A percentile compares a stretch with the other conserved stretches of the same genome.
Evolutionary conservation across 2,797 vertebrate species (phyloP).

Genomic region (Diplodus sargus): DNA sequence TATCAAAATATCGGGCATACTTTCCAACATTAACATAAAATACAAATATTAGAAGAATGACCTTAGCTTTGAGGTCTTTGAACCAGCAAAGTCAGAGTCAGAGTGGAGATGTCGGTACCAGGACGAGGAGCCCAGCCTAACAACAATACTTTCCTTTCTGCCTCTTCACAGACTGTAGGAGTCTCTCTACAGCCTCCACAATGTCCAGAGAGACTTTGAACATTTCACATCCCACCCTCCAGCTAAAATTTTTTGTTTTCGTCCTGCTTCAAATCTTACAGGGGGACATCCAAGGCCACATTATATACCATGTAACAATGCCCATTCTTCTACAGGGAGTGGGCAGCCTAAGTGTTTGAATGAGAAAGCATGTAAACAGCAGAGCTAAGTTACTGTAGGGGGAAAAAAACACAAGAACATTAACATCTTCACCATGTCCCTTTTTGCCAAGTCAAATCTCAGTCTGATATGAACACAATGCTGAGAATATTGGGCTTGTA

Average conservation of each 20-base stretch:
- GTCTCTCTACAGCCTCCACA: constrained; percentile 66
- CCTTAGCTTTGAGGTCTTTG: constrained; percentile 51
- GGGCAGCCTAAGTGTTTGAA: constrained; percentile 21
- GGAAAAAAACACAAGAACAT: neutral
- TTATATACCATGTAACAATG: constrained; percentile 65
- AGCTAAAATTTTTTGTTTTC: constrained; percentile 48
- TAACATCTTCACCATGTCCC: neutral
- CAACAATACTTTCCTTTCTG: constrained; percentile 80
- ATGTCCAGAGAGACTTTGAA: constrained; percentile 72
- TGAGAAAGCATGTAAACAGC: constrained; percentile 21
- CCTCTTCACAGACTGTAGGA: constrained; percentile 65
- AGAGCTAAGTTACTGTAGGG: neutral
- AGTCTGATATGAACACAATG: constrained; percentile 7
- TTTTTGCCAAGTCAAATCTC: constrained; percentile 12
- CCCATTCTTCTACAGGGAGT: constrained; percentile 60
- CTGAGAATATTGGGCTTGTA: neutral
- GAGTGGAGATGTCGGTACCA: constrained; percentile 81
- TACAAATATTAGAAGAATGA: constrained; percentile 38
- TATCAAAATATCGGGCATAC: neutral
- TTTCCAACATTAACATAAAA: constrained; percentile 14
- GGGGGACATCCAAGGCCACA: constrained; percentile 36
- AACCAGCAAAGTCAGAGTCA: constrained; percentile 51
- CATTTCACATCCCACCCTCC: constrained; percentile 59
- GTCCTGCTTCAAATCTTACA: constrained; percentile 59
- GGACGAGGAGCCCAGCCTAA: constrained; percentile 61